phyloP scores from a whole-genome alignment of 2,797 vertebrate genomes.

The Sylvia borin region DNA sequence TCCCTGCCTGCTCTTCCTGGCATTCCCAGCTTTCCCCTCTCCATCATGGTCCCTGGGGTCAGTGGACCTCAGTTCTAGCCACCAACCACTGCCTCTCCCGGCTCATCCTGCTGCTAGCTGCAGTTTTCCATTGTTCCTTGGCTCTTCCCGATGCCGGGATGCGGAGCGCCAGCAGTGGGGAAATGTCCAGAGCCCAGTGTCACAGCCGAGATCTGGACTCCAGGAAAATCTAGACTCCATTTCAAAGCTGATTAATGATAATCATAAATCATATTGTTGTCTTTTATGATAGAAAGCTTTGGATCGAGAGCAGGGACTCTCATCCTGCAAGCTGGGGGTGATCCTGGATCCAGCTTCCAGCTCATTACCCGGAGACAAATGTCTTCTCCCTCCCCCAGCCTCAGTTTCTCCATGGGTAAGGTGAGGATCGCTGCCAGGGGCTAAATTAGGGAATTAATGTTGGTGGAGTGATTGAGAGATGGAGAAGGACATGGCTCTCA shows the following conservation, averaged over 20 bases:
- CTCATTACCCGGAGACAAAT: not conserved
- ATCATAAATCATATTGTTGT: not conserved
- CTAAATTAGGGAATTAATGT: constrained; percentile 18
- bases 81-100: fast-evolving
- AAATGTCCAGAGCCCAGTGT: fast-evolving
- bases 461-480: not conserved
- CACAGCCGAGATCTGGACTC: not conserved
- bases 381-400: not conserved
- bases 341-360: not conserved
- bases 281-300: not conserved
- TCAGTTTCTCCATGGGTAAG: not conserved
- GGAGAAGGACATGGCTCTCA: not conserved
- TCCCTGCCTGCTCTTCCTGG: not conserved
- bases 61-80: not conserved
- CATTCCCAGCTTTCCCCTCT: not conserved
- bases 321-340: not conserved
- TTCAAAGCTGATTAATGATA: not conserved
- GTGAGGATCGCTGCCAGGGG: constrained; percentile 32
- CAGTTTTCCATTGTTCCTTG: not conserved
- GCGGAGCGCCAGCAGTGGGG: fast-evolving
- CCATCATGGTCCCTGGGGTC: fast-evolving
- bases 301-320: not conserved
- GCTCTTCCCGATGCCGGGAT: not conserved
- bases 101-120: fast-evolving
- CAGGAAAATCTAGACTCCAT: not conserved